Evolutionary conservation across 2,113 vertebrate species (phyloP).

Genomic region (Dicerorhinus sumatrensis): DNA sequence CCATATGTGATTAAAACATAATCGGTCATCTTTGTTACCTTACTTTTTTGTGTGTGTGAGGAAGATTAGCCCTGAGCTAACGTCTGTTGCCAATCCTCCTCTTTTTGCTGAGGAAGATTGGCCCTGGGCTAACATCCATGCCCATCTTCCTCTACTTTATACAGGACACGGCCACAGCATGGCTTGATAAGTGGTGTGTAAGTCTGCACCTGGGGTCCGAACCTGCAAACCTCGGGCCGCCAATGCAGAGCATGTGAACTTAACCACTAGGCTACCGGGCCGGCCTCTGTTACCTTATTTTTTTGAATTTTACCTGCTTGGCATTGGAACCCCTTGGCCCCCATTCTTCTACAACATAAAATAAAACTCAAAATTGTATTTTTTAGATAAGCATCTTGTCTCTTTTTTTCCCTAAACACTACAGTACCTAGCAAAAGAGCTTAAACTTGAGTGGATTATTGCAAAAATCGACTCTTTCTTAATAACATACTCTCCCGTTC

Average conservation of each 20-base stretch:
- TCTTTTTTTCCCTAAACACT: neutral
- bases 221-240: no score
- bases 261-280: no score
- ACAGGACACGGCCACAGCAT: no score
- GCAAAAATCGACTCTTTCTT: slow-evolving; percentile 26
- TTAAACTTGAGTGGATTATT: slow-evolving; percentile 54
- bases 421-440: slow-evolving; percentile 1
- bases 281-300: neutral
- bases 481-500: slow-evolving; percentile 31
- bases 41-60: neutral
- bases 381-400: neutral
- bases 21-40: neutral
- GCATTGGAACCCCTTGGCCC: neutral
- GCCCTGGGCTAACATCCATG: no score
- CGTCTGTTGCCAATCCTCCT: no score
- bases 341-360: slow-evolving; percentile 24
- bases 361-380: slow-evolving; percentile 36
- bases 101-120: no score
- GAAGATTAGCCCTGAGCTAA: no score
- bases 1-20: slow-evolving; percentile 47
- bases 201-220: no score
- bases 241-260: no score
- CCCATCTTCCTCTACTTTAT: no score
- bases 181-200: no score
- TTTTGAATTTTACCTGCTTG: slow-evolving; percentile 19